phyloP scores from a whole-genome alignment of 2,888 invertebrate species.

The Brachylomia viminalis region DNA sequence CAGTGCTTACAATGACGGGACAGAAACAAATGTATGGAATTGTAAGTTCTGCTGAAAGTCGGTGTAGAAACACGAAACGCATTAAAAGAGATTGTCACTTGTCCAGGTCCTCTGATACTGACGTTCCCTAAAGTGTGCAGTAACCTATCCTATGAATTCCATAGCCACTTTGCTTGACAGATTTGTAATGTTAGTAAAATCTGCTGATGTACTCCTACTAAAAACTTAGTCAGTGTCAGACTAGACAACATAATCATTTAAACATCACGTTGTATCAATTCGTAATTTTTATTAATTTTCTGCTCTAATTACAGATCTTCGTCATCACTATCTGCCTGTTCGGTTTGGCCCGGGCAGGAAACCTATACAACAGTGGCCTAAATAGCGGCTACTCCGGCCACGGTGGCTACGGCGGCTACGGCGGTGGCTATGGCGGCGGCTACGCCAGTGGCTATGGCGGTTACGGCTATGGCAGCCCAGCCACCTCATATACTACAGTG shows the following conservation, averaged over 20 bases:
- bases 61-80: background rate
- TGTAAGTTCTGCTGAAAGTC: background rate
- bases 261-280: background rate
- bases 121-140: background rate
- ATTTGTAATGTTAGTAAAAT: background rate
- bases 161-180: background rate
- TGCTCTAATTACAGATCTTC: slow-evolving; percentile 68
- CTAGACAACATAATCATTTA: background rate
- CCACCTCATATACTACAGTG: slow-evolving; percentile 67
- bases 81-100: background rate
- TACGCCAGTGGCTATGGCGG: slow-evolving; percentile 37
- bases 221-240: background rate
- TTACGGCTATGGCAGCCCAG: slow-evolving; percentile 61
- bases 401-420: slow-evolving; percentile 55
- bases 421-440: slow-evolving; percentile 46
- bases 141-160: background rate
- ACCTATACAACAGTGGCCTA: slow-evolving; percentile 59
- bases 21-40: no score
- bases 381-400: slow-evolving; percentile 37
- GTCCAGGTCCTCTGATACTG: background rate
- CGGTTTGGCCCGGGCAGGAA: slow-evolving; percentile 75
- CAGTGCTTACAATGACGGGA: background rate
- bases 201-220: background rate
- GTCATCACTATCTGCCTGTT: slow-evolving; percentile 75
- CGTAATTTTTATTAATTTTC: background rate